Evolutionary conservation across 2,888 invertebrate species (phyloP), one percentile per base, ranked within the genome.

Genomic region (Colletes collaris): DNA sequence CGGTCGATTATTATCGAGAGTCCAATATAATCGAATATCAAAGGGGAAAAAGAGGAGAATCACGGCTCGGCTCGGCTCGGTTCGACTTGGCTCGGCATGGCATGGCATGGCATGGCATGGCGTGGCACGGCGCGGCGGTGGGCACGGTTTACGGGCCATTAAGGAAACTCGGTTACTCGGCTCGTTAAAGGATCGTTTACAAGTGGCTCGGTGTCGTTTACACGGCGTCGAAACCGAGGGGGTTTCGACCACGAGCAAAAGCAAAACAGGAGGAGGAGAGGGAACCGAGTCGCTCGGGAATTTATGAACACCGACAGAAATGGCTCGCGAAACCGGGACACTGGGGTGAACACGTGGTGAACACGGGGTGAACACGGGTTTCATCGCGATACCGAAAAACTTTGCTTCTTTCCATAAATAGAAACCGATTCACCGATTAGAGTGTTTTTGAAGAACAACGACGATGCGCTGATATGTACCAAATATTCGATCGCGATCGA

Each of bases 171-270:
- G 70, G 70, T 70, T 70, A 75, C 63, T 59, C 52, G 40, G 70
- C 75, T 75, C 58, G 70, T 75, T 70, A 70, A 59, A 59, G 70
- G 75, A 70, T 75, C 70, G 70, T 75, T 75, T 76, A 65, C 76
- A 65, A 71, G 70, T 65, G 71, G 71, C 64, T 52, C 69, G 63
- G 69, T 64, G 75, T 70, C 70, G 75, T 75, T 75, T 75, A 63
- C 75, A 64, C 53, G 70, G 13, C 13, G 69, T 55, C 75, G 70
- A 70, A 75, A 64, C 64, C 62, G 73, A 56, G 27, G 55, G 11
- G 55, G 7, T 6, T 6, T 4, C 40, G 40, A 40, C 40, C 40
- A 6, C 40, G 40, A 6, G 6, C 40, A 40, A 40, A 40, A 40
- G 40, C 6, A 6, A 6, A 6, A 4, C 40, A 6, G 40, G 40